Evolutionary conservation across 2,888 invertebrate genomes (phyloP), one percentile per base, ranked within the genome.

Genomic region (Halictus quadricinctus): DNA sequence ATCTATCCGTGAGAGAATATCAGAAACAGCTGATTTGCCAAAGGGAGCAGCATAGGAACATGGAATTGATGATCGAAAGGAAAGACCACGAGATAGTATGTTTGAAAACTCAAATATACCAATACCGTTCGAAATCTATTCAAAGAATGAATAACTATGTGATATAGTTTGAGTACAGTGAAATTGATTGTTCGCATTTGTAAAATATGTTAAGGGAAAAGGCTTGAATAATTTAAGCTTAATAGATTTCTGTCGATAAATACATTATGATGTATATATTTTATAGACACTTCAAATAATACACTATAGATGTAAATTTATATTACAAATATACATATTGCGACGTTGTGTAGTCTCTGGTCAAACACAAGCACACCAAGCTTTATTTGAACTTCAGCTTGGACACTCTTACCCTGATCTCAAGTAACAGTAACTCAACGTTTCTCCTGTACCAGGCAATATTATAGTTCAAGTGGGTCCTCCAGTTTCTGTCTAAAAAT

Each of bases 381-480:
- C 72, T 58, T 58, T 84, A 92, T 80, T 89, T 93, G 76, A 91
- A 89, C 85, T 91, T 93, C 13, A 93, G 86, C 79, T 90, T 93
- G 13, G 91, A 90, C 80, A 93, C 81, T 87, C 91, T 96, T 21
- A 97, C 96, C 94, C 95, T 95, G 75, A 97, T 93, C 4, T 97
- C 95, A 88, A 97, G 93, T 25, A 95, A 93, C 85, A 97, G 94
- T 79, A 98, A 94, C 25, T 95, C 95, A 72, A 97, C 95, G 95
- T 98, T 98, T 92, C 96, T 97, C 91, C 96, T 96, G 94, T 98
- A 98, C 98, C 98, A 98, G 83, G 97, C 96, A 78, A 97, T 95
- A 93, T 98, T 98, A 93, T 98, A 98, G 83, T 95, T 95, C 0
- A 97, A 95, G 94, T 98, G 98, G 0, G 95, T 94, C 89, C 95